A percentile compares a stretch with the other conserved stretches of the same genome.
phyloP scores from a whole-genome alignment of 2,797 vertebrate genomes.

The Oreortyx pictus region DNA sequence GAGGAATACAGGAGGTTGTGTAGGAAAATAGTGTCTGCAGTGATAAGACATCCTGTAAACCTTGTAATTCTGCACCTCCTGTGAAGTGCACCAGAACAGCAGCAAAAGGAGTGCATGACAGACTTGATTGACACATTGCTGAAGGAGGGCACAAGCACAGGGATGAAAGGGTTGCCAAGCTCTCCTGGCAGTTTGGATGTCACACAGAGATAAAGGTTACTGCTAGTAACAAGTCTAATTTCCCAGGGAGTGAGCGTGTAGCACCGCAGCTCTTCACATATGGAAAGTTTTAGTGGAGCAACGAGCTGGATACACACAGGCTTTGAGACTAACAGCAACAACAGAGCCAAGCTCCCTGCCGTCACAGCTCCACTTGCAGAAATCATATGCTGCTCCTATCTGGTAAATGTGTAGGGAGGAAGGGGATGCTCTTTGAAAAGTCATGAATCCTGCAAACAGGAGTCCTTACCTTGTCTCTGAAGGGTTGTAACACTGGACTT shows the following conservation, averaged over 20 bases:
- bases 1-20: neutral
- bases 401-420: neutral
- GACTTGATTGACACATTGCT: conserved; percentile 2
- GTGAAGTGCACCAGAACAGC: neutral
- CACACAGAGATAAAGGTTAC: conserved; percentile 7
- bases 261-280: neutral
- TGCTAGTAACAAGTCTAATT: neutral
- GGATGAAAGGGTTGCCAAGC: neutral
- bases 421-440: neutral
- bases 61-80: conserved; percentile 20
- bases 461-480: neutral
- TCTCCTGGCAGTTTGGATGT: neutral
- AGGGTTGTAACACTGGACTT: neutral
- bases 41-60: conserved; percentile 35
- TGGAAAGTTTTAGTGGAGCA: neutral
- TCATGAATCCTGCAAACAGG: neutral
- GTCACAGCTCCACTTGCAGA: neutral
- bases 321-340: neutral
- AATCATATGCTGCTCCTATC: neutral
- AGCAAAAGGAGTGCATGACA: neutral
- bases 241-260: neutral
- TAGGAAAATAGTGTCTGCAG: conserved; percentile 28
- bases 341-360: neutral
- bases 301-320: neutral
- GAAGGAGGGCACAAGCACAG: neutral